phyloP scores from a whole-genome alignment of 2,888 invertebrate genomes.

The Bibio marci region DNA sequence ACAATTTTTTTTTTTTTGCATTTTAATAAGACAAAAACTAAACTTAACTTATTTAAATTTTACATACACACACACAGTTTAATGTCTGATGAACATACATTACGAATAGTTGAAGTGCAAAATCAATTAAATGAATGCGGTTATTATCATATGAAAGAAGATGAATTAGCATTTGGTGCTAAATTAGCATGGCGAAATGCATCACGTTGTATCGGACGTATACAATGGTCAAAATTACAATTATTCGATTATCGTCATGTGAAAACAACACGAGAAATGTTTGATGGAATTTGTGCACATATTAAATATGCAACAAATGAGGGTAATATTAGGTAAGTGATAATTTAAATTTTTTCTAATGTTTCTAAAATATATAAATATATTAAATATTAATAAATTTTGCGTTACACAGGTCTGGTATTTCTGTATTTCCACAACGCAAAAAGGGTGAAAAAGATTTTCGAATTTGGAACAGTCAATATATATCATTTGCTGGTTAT shows the following conservation, averaged over 20 bases:
- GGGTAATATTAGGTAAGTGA: conserved; percentile 72
- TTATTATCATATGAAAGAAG: too few relatives aligned
- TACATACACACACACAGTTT: too few relatives aligned
- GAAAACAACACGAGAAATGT: conserved; percentile 90
- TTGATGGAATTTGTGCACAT: conserved; percentile 90
- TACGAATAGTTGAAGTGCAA: too few relatives aligned
- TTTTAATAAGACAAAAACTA: too few relatives aligned
- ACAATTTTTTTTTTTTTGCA: too few relatives aligned
- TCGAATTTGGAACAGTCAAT: conserved; percentile 84
- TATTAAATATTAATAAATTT: not conserved
- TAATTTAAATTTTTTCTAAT: too few relatives aligned
- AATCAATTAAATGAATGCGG: too few relatives aligned
- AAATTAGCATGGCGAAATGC: conserved; percentile 41
- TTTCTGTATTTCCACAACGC: conserved; percentile 85
- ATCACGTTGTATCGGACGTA: conserved; percentile 37
- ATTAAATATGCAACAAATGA: conserved; percentile 95
- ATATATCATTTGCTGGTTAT: conserved; percentile 85
- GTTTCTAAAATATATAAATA: not conserved
- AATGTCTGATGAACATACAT: too few relatives aligned
- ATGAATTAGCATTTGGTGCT: conserved; percentile 36
- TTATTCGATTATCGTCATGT: conserved; percentile 92
- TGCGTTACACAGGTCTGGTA: conserved; percentile 55
- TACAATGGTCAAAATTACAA: conserved; percentile 49
- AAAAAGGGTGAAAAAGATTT: conserved; percentile 80
- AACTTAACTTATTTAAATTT: too few relatives aligned